These are phyloP conservation scores for Heteromyza rotundicornis DNA, from an alignment of 2,888 invertebrate species.

Conservation along the genomic window DNA sequence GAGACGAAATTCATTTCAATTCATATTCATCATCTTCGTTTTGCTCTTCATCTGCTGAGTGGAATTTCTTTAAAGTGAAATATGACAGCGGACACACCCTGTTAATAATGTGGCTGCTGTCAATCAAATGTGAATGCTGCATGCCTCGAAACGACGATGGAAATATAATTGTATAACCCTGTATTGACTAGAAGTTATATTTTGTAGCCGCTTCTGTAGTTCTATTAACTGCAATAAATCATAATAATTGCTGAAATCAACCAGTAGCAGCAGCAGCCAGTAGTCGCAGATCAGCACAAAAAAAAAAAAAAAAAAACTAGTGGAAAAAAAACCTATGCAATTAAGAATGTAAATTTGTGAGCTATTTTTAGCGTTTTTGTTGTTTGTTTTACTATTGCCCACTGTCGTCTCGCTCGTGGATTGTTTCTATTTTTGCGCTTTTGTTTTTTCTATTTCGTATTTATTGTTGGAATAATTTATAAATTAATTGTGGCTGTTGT, in stretches of 20 bases:
- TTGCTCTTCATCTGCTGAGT: no score
- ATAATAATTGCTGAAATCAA: slow-evolving; percentile 1
- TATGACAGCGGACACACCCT: no score
- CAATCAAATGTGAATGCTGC: no score
- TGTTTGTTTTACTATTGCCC: neutral
- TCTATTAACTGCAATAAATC: neutral
- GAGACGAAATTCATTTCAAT: no score
- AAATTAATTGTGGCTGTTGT: slow-evolving; percentile 6
- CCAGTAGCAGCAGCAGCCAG: slow-evolving; percentile 1
- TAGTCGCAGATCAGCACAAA: neutral
- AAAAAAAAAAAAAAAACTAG: neutral
- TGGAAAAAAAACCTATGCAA: slow-evolving; percentile 47
- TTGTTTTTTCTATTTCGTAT: neutral
- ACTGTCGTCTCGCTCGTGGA: neutral
- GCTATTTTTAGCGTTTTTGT: slow-evolving; percentile 40
- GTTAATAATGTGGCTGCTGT: no score
- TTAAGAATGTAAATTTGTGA: slow-evolving; percentile 50
- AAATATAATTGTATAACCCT: no score
- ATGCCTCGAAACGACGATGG: no score
- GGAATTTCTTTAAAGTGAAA: no score
- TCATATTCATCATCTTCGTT: no score
- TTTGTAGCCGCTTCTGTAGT: no score
- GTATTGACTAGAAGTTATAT: no score
- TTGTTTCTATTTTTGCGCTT: neutral
- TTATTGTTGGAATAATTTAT: slow-evolving; percentile 26